Evolutionary conservation across 2,888 invertebrate species (phyloP), one percentile per base, ranked within the genome.

Genomic region (Mimumesa dahlbomi): DNA sequence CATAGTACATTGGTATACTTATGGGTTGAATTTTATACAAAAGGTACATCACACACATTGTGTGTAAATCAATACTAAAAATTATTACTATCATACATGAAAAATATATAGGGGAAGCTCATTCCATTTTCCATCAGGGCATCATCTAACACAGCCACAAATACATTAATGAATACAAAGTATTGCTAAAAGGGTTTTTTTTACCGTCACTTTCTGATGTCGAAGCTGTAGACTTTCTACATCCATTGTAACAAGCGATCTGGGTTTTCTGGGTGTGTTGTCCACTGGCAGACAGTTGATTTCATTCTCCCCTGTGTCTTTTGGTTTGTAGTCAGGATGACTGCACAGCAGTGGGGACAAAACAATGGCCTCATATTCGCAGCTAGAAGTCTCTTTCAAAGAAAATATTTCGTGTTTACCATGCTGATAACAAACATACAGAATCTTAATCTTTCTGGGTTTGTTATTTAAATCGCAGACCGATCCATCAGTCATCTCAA

Each of bases 281-380:
- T 91, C 93, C 0, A 94, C 80, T 0, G 96, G 94, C 11, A 92
- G 85, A 84, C 97, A 97, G 79, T 93, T 94, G 21, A 97, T 95
- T 18, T 92, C 90, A 81, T 95, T 94, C 86, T 96, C 96, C 13
- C 93, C 94, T 2, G 94, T 93, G 79, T 95, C 95, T 84, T 94
- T 93, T 0, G 95, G 94, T 82, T 94, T 94, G 85, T 95, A 99
- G 68, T 94, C 93, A 0, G 98, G 98, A 91, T 98, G 98, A 31
- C 92, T 91, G 85, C 99, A 99, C 0, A 99, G 91, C 7, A 94
- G 90, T 0, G 96, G 94, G 0, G 98, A 96, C 18, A 98, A 91
- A 11, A 99, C 95, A 11, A 98, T 93, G 1, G 94, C 94, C 90
- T 98, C 98, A 87, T 99, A 99, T 88, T 97, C 96, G 86, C 99